Percentiles rank a stretch among this genome's conserved stretches.
Conservation (phyloP, 2,888 invertebrate genomes). For the Eupithecia pulchellata region DNA sequence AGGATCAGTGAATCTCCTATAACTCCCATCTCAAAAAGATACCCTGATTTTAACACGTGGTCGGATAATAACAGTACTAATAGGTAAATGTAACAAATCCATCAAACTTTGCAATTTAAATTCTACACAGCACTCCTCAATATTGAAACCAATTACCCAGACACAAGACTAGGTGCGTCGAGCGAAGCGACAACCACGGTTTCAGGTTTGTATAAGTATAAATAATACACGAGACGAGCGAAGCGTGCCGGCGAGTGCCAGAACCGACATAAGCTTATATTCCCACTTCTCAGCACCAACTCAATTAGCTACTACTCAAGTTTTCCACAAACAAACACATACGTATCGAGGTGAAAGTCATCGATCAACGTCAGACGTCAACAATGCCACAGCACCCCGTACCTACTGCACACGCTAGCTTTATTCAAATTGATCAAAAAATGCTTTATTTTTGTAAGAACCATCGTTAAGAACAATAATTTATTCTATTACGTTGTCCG, state of each 20-base stretch:
- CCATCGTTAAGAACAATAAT: too few relatives aligned
- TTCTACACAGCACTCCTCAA: not conserved
- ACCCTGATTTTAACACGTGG: too few relatives aligned
- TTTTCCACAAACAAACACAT: not conserved
- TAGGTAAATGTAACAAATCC: too few relatives aligned
- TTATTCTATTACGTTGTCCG: too few relatives aligned
- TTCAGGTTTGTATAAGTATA: too few relatives aligned
- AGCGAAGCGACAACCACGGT: not conserved
- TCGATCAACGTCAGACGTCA: conserved; percentile 1
- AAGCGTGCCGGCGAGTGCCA: not conserved
- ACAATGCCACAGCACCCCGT: not conserved
- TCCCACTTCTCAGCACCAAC: not conserved
- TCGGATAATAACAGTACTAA: too few relatives aligned
- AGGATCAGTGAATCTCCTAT: too few relatives aligned
- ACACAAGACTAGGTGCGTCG: not conserved
- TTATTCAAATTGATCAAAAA: too few relatives aligned
- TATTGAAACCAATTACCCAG: not conserved
- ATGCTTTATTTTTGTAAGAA: too few relatives aligned
- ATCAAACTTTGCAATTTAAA: not conserved
- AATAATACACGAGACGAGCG: not conserved
- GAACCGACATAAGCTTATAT: not conserved
- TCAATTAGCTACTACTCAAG: not conserved
- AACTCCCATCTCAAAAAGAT: too few relatives aligned
- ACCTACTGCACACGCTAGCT: too few relatives aligned
- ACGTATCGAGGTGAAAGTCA: conserved; percentile 5